A percentile compares a stretch with the other conserved stretches of the same genome.
phyloP scores from a whole-genome alignment of 2,888 invertebrate species.

The Pseudococcus longispinus region DNA sequence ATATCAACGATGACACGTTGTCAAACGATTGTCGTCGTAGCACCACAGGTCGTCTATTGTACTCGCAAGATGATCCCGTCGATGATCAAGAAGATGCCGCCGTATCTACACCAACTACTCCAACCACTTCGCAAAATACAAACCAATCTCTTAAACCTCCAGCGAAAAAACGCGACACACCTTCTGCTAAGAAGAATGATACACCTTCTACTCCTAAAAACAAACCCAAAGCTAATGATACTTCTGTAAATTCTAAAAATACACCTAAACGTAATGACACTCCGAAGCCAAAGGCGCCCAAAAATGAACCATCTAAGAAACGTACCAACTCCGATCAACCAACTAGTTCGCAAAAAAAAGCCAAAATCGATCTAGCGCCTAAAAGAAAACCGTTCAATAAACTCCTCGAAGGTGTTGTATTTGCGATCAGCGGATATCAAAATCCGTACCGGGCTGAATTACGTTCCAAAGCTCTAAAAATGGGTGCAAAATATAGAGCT shows the following conservation, averaged over 20 bases:
- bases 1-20: background rate
- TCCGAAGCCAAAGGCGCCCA: background rate
- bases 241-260: no score
- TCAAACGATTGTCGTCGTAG: slow-evolving; percentile 35
- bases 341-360: background rate
- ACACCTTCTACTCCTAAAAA: background rate
- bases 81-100: background rate
- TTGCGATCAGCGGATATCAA: slow-evolving; percentile 87
- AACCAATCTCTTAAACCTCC: background rate
- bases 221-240: background rate
- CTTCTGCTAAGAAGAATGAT: background rate
- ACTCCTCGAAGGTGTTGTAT: slow-evolving; percentile 72
- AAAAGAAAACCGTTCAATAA: slow-evolving; percentile 66
- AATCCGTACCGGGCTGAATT: slow-evolving; percentile 78
- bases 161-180: background rate
- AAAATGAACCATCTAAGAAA: slow-evolving; percentile 31
- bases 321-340: background rate
- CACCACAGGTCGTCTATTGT: slow-evolving; percentile 45
- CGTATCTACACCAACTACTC: background rate
- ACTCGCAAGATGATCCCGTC: background rate
- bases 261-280: background rate
- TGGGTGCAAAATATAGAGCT: slow-evolving; percentile 80
- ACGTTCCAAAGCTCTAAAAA: slow-evolving; percentile 72
- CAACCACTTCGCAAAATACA: slow-evolving; percentile 58
- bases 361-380: slow-evolving; percentile 37